Percentiles rank a stretch among this genome's conserved stretches.
These are phyloP conservation scores for Eriocheir sinensis DNA, from an alignment of 1,140 invertebrate genomes.

Conservation along the genomic window DNA sequence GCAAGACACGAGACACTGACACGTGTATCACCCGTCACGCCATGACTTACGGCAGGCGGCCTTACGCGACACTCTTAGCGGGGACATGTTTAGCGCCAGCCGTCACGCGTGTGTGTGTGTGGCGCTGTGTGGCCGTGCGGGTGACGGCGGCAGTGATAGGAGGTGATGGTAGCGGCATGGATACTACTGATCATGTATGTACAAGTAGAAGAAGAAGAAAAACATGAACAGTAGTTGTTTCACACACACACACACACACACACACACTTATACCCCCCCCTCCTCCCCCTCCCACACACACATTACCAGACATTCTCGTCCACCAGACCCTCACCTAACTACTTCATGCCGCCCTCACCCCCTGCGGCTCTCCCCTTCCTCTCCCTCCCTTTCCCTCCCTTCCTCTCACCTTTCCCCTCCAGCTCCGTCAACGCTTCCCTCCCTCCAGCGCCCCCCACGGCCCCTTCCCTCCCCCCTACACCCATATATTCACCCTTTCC, in stretches of 20 bases:
- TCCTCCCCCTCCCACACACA: no score
- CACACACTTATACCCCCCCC: not conserved
- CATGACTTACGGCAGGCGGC: not conserved
- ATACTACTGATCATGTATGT: not conserved
- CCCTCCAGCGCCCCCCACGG: not conserved
- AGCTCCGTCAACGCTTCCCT: not conserved
- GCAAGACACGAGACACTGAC: not conserved
- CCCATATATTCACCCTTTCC: not conserved
- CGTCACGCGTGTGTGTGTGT: not conserved
- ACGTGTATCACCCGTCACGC: not conserved
- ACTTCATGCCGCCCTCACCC: not conserved
- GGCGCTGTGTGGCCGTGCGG: no score
- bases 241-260: slow-evolving; percentile 1
- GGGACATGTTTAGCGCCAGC: not conserved
- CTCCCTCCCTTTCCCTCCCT: not conserved
- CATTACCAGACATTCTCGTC: not conserved
- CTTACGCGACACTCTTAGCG: not conserved
- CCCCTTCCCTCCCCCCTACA: not conserved
- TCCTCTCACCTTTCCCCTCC: not conserved
- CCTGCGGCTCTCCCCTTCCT: not conserved
- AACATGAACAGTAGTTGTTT: not conserved
- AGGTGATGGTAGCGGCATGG: not conserved
- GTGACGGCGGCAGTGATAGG: not conserved
- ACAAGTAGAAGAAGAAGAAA: not conserved
- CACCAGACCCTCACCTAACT: not conserved